Base-by-base conservation (phyloP, 2,888 invertebrate genomes). In the Drosophila kuntzei region DNA sequence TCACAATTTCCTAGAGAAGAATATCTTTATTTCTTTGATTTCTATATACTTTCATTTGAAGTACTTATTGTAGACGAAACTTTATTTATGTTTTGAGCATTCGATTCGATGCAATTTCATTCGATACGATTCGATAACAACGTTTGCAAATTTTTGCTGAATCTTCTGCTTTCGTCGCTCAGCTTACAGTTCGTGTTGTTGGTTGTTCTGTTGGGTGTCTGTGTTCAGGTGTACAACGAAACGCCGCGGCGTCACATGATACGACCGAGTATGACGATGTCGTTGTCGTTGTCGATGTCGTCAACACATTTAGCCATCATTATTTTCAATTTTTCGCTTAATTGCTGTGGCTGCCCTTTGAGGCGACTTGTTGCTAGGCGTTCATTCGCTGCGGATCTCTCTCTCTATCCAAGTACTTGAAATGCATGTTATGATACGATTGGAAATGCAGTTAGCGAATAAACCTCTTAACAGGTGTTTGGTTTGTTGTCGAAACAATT, bases 211-310 rank as follows among this genome's bases (percentile, higher is more conserved):
- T 34, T 22, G n/a, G 12, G 7, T 14, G 37, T 18, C n/a, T 44
- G 51, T 59, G 50, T 47, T 75, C 74, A 78, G 78, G 66, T 73
- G 62, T 55, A 59, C 54, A 29, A 27, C n/a, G 16, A 51, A 47
- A 11, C 36, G 51, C 59, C 61, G 67, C 36, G 51, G 62, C 61
- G 67, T 75, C 79, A 75, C 74, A 73, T 75, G 75, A 75, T 73
- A 73, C 37, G 27, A 63, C 43, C 29, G 58, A 14, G 37, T 29
- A 37, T 36, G 34, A 32, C 32, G 34, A 34, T 34, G 22, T 29
- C 43, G 53, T 22, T 32, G 39, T 44, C 34, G 36, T 14, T 29
- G 53, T 32, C 69, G 54, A 50, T 57, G 64, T 70, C 55, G 70
- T 70, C 70, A 62, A 70, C 61, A 55, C 63, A 63, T 44, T 71